Evolutionary conservation across 2,888 invertebrate genomes (phyloP).

Genomic region (Spodoptera picta): DNA sequence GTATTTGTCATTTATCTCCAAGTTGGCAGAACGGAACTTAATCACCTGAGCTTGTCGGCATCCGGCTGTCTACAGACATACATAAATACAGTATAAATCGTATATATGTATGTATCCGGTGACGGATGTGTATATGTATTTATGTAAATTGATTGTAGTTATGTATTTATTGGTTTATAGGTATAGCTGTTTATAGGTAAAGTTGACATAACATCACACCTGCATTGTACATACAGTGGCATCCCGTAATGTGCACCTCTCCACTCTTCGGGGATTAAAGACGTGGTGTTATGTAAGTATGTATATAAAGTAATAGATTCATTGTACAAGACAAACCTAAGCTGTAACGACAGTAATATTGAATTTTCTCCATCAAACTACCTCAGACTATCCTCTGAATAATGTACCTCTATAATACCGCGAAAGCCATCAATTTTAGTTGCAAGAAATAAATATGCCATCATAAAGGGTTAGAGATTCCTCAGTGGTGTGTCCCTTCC

Average conservation of each 20-base stretch:
- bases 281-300: too few species aligned
- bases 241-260: too few species aligned
- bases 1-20: constrained; percentile 48
- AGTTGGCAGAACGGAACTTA: constrained; percentile 50
- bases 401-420: constrained; percentile 48
- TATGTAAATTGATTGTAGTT: constrained; percentile 33
- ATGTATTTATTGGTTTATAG: neutral
- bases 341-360: constrained; percentile 19
- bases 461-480: constrained; percentile 42
- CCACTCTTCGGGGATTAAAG: too few species aligned
- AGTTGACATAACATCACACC: too few species aligned
- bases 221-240: too few species aligned
- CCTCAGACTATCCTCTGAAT: constrained; percentile 46
- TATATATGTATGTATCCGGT: constrained; percentile 14
- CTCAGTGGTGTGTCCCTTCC: constrained; percentile 19
- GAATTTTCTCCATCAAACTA: constrained; percentile 19
- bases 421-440: constrained; percentile 45
- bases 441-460: constrained; percentile 39
- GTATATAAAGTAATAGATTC: too few species aligned
- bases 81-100: constrained; percentile 1
- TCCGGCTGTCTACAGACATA: constrained; percentile 37
- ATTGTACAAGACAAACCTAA: constrained; percentile 2
- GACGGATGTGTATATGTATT: constrained; percentile 40
- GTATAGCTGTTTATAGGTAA: too few species aligned
- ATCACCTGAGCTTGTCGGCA: constrained; percentile 49